Base-by-base conservation (phyloP, 2,888 invertebrate species). In the Embidobia sp. region DNA sequence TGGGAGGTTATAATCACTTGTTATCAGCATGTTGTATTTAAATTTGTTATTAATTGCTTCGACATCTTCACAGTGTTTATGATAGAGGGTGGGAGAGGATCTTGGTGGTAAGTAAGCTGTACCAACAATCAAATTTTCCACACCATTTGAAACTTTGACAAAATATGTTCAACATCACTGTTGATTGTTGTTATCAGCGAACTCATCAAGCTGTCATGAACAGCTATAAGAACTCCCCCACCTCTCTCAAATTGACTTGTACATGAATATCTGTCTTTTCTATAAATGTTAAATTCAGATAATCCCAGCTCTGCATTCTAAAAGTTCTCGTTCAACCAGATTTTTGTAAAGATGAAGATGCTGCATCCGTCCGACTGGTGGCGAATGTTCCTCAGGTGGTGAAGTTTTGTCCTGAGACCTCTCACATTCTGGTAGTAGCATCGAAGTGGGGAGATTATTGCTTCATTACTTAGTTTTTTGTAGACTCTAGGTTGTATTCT, bases 341-440 rank as follows among this genome's bases (percentile, higher is more conserved):
- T 59, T 13, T 59, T 46, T 1, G 59, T 33, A 1, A 59, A n/a
- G 6, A 59, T 46, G 11, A 59, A 22, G 1, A 46, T 4, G 18
- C 46, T 33, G 29, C 7, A 1, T 6, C n/a, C 6, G 18, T 19
- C 18, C 8, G 3, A 5, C 6, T 37, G 37, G 10, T 37, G 37
- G 16, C 16, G 1, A 16, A 37, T 16, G 16, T 37, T 7, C 1
- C 1, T n/a, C 6, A 37, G 37, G 5, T 53, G n/a, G 1, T 55
- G 13, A 11, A 40, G n/a, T n/a, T n/a, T n/a, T n/a, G n/a, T n/a
- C n/a, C n/a, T n/a, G n/a, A n/a, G n/a, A n/a, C n/a, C n/a, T 13
- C 16, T 40, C 1, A 55, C 55, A 55, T 29, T 55, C 7, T 55
- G 55, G 11, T 40, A 55, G 6, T 55, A 51, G 7, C 29, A 15